Conservation (phyloP, 1,140 invertebrate genomes). For the Planococcus citri region DNA sequence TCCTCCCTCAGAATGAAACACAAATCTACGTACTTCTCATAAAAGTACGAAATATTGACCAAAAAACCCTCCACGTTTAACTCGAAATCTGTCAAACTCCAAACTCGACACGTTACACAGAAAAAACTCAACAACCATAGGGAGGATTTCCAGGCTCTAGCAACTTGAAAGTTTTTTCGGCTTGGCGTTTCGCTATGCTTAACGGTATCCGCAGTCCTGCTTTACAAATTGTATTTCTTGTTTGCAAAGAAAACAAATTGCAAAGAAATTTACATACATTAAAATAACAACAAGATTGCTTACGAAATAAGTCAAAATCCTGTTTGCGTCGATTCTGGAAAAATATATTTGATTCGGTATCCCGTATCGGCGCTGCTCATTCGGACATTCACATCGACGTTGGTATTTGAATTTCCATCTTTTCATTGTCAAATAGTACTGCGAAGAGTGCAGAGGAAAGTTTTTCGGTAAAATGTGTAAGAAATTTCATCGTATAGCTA, state of each 20-base stretch:
- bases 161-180: neutral
- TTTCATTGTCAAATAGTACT: too few relatives aligned
- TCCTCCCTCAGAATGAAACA: too few relatives aligned
- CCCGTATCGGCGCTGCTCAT: neutral
- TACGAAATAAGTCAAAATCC: neutral
- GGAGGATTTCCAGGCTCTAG: neutral
- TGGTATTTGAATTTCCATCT: too few relatives aligned
- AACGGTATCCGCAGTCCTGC: neutral
- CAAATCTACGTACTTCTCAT: too few relatives aligned
- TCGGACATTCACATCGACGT: neutral
- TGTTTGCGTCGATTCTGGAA: neutral
- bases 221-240: conserved; percentile 8
- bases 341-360: neutral
- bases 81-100: too few relatives aligned
- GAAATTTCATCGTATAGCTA: too few relatives aligned
- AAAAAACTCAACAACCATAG: too few relatives aligned
- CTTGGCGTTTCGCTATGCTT: neutral
- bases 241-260: conserved; percentile 7
- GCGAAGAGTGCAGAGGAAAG: too few relatives aligned
- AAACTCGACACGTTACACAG: too few relatives aligned
- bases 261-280: conserved; percentile 8
- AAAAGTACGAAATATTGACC: too few relatives aligned
- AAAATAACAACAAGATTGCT: conserved; percentile 7
- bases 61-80: too few relatives aligned
- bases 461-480: too few relatives aligned